Percentiles rank a stretch among this genome's conserved stretches.
Evolutionary conservation across 1,140 invertebrate genomes (phyloP).

Genomic region (Lamellibrachia luymesi): DNA sequence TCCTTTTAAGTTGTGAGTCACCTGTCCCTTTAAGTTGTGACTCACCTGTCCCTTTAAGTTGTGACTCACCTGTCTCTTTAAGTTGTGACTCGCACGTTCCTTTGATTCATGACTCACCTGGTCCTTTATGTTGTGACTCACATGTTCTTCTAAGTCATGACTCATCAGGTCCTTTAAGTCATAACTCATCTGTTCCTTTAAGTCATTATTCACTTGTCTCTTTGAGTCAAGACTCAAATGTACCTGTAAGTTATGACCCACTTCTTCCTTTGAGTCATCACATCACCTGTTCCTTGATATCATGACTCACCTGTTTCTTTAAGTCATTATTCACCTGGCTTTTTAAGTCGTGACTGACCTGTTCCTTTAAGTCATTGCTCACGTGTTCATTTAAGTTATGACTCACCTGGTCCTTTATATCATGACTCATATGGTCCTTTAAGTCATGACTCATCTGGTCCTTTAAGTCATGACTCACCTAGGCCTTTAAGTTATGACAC

Average conservation of each 20-base stretch:
- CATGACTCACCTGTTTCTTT: no score
- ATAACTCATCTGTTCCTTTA: background rate
- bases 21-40: background rate
- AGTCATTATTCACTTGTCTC: background rate
- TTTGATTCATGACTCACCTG: background rate
- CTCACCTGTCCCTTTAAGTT: background rate
- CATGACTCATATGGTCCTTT: no score
- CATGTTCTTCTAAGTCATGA: background rate
- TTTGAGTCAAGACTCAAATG: background rate
- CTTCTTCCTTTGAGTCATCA: background rate
- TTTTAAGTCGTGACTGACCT: no score
- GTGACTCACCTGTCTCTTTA: background rate
- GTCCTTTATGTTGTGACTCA: no score
- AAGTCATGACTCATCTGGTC: no score
- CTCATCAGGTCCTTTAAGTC: background rate
- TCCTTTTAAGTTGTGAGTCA: background rate
- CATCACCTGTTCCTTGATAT: no score
- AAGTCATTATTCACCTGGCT: no score
- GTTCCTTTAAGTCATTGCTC: no score
- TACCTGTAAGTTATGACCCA: background rate
- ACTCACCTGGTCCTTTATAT: no score
- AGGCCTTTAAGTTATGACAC: no score
- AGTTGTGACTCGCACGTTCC: background rate
- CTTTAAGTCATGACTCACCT: no score
- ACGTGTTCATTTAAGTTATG: no score